Base-by-base conservation (phyloP, 2,113 vertebrate genomes). In the Phyllopteryx taeniolatus region DNA sequence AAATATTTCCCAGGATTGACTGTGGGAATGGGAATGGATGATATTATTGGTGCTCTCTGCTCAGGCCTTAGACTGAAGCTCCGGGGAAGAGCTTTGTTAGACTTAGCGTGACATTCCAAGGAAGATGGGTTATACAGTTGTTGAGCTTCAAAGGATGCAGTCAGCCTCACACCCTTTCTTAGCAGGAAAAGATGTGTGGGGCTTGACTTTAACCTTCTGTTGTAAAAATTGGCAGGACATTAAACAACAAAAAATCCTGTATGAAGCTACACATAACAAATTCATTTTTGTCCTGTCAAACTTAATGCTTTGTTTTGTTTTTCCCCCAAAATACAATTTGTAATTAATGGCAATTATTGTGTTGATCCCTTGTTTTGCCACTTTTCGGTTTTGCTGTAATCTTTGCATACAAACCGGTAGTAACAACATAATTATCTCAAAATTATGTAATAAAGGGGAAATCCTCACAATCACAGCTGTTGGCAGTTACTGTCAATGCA, bases 51-150 rank as follows among this genome's bases (percentile, higher is more conserved):
- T 76, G 66, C 74, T n/a, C 71, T 68, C 65, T 65, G 59, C 43
- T 72, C 66, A 79, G 79, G 72, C 82, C 89, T 88, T 76, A 82
- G 68, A n/a, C 60, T 51, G 76, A 81, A 73, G 83, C 87, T 84
- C 67, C 78, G 69, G 88, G 88, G 78, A n/a, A 83, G 63, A 66
- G 79, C 75, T 86, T 87, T 80, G 78, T 83, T 73, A 75, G 87
- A 83, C 74, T 88, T 79, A 83, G 75, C 2, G 39, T 22, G 68
- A 83, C 81, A 89, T 91, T 90, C 87, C 88, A 76, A 47, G 68
- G 64, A 85, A 72, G 74, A 85, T 85, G 76, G 72, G 72, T 80
- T 71, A 83, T 76, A 79, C 59, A 61, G 31, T 13, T 7, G 87
- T 87, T 80, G 22, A 10, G 61, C 67, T 79, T 87, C 80, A 83